Percentiles rank a stretch among this genome's conserved stretches.
These are phyloP conservation scores for Cyphomyrus plagiostoma DNA, from an alignment of 2,113 vertebrate genomes.

Conservation along the genomic window DNA sequence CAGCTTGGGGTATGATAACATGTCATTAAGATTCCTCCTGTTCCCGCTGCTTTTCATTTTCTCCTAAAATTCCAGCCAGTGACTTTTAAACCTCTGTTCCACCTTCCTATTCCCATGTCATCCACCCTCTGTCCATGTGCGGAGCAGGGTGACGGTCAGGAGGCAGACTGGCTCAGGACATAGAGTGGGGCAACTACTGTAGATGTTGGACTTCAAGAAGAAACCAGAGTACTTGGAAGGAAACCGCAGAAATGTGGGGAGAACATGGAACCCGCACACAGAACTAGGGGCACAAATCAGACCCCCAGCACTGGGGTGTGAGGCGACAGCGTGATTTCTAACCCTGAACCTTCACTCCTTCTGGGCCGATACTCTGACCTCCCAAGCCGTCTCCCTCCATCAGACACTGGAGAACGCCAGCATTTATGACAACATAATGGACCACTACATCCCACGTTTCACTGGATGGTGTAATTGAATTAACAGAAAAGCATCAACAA, in stretches of 20 bases:
- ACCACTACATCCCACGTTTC: not conserved
- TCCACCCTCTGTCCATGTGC: not conserved
- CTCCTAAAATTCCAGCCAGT: not conserved
- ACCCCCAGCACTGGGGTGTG: not conserved
- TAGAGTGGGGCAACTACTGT: not conserved
- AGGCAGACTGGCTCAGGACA: not conserved
- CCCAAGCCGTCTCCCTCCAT: not conserved
- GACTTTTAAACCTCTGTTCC: not conserved
- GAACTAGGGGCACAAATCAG: not conserved
- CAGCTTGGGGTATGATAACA: not conserved
- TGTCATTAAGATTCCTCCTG: not conserved
- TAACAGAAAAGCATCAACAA: not conserved
- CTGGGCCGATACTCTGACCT: not conserved
- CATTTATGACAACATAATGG: not conserved
- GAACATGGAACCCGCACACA: not conserved
- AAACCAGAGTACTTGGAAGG: not conserved
- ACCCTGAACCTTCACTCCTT: not conserved
- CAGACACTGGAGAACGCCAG: not conserved
- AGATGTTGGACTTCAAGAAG: not conserved
- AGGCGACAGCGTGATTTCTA: not conserved
- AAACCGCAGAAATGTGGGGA: not conserved
- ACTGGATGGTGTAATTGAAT: not conserved
- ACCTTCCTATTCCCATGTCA: not conserved
- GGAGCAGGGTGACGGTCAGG: not conserved
- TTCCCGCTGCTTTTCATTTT: not conserved